Base-by-base conservation (phyloP, 2,113 vertebrate species). In the Psilopogon haemacephalus region DNA sequence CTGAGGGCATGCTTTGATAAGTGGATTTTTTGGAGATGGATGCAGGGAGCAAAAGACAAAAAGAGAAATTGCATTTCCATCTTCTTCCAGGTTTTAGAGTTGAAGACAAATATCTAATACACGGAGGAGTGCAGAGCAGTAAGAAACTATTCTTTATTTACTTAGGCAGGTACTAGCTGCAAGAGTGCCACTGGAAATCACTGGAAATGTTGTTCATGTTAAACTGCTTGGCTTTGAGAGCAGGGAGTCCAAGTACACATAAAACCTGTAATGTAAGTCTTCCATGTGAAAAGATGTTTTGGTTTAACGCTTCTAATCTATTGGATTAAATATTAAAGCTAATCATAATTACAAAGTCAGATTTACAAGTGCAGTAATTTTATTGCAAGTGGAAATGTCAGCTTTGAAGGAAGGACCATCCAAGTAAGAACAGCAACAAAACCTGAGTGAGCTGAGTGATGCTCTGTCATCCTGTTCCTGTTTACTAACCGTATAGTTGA, bases 391-490 rank as follows among this genome's bases (percentile, higher is more conserved):
- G 48, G 50, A 40, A 63, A 35, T 38, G 44, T 72, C 50, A 42
- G 15, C 55, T 75, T n/a, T 35, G 70, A 33, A 80, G 81, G 37
- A 27, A 82, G 15, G 55, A 78, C 30, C 33, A 33, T 6, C 6
- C 16, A 56, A 73, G 70, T 33, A 50, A 23, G 14, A 28, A 5
- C 24, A 60, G 24, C 33, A 11, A 3, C 60, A 42, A 8, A 72
- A 28, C 2, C 1, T 50, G 7, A 15, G 32, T 62, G 35, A 76
- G 40, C 54, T 30, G 54, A 16, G 70, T 13, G 59, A 37, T 81
- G 67, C 62, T 90, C 38, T 74, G 74, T 63, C 42, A 62, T 56
- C 38, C 89, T 71, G 24, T 71, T 89, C 46, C 75, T 89, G 87
- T 93, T 84, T 91, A 8, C 87, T 88, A 56, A 69, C 40, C 24